Evolutionary conservation across 2,113 vertebrate genomes (phyloP).

Genomic region (Manacus vitellinus): DNA sequence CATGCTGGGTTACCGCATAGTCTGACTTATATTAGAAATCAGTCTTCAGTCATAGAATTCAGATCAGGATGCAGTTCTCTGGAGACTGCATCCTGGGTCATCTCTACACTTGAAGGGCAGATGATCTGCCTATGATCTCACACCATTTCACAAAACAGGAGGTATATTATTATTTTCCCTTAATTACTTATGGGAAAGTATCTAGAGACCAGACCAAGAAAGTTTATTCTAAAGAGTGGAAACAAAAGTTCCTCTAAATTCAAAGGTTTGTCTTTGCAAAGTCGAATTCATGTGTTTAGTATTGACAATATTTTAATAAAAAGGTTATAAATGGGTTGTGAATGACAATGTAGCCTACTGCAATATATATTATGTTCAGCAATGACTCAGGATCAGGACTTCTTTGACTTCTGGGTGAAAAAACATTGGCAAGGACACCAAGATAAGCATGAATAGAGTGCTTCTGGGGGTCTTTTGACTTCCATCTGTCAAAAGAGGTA

Average conservation of each 20-base stretch:
- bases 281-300: background rate
- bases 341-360: background rate
- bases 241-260: background rate
- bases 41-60: constrained; percentile 3
- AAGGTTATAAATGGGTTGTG: background rate
- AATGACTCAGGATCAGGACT: background rate
- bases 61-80: background rate
- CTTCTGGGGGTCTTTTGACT: constrained; percentile 31
- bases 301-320: background rate
- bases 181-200: background rate
- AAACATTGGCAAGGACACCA: background rate
- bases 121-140: background rate
- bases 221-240: background rate
- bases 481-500: constrained; percentile 47
- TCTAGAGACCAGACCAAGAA: background rate
- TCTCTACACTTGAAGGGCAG: background rate
- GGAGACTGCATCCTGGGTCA: background rate
- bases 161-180: background rate
- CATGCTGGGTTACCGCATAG: background rate
- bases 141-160: background rate
- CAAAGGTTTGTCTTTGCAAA: background rate
- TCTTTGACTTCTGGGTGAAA: background rate
- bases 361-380: background rate
- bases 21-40: constrained; percentile 31
- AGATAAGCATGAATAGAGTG: background rate